Base-by-base conservation (phyloP, 2,113 vertebrate species). In the Seriola rivoliana region DNA sequence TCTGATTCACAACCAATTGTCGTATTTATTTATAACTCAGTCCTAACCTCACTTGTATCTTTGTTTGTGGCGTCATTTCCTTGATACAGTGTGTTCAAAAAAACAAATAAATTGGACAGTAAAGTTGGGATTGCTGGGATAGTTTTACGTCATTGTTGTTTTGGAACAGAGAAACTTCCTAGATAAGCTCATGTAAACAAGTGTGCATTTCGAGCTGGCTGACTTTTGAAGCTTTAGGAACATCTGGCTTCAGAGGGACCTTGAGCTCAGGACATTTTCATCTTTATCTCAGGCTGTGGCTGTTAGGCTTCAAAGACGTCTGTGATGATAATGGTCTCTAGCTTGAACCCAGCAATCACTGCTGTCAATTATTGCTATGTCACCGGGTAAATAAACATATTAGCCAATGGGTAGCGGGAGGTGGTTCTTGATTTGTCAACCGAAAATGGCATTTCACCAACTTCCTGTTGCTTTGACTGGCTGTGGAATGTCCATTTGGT, bases 191-290 rank as follows among this genome's bases (percentile, higher is more conserved):
- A n/a, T 14, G 40, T 78, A 83, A 82, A 85, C 80, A 84, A 62
- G 32, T 52, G 8, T 19, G 19, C 40, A 23, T 57, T 76, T 10
- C n/a, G 67, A 52, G 21, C 85, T 89, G 0, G 16, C 66, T 77
- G 63, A 34, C 7, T 1, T 88, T 76, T 66, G 55, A 83, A 21
- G 42, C 42, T 76, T 55, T 1, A 58, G 58, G 44, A 88, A 82
- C 89, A 93, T 93, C 84, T 93, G 88, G 75, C 76, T 81, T 75
- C 50, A 78, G 60, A 55, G 21, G 21, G 79, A 85, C 84, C 84
- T 85, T 76, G 75, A 89, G 80, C 50, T 79, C 64, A 52, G 67
- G 77, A 91, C 75, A 85, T 84, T 92, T 86, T 50, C 21, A 12
- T 84, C 78, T 76, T 88, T 78, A 85, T 91, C 89, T 84, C 63